Percentiles rank a stretch among this genome's conserved stretches.
Evolutionary conservation across 2,888 invertebrate species (phyloP).

Genomic region (Didymodactylos carnosus): DNA sequence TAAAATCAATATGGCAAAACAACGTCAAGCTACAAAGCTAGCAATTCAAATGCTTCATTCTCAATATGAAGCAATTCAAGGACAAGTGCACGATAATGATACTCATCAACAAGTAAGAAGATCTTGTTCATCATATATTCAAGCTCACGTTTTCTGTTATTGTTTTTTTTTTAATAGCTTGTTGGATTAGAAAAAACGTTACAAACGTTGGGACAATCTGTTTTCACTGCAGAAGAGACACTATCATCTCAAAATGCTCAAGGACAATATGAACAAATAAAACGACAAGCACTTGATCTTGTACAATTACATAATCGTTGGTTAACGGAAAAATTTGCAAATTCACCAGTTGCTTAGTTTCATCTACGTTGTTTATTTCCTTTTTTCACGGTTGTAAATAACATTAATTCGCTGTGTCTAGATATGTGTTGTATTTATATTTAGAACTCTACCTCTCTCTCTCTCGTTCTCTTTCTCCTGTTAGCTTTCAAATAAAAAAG

Average conservation of each 20-base stretch:
- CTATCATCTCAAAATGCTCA: slow-evolving; percentile 2
- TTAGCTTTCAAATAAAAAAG: too few species aligned
- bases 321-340: slow-evolving; percentile 1
- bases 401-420: too few species aligned
- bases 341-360: background rate
- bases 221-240: slow-evolving; percentile 1
- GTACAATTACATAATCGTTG: slow-evolving; percentile 8
- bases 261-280: slow-evolving; percentile 8
- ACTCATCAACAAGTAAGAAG: slow-evolving; percentile 11
- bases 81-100: slow-evolving; percentile 8
- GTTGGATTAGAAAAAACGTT: slow-evolving; percentile 10
- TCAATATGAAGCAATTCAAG: slow-evolving; percentile 11
- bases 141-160: background rate
- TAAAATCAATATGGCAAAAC: slow-evolving; percentile 5
- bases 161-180: background rate
- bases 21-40: background rate
- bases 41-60: slow-evolving; percentile 4
- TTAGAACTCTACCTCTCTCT: too few species aligned
- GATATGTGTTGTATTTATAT: too few species aligned
- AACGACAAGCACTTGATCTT: slow-evolving; percentile 5
- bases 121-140: background rate
- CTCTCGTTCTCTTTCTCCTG: too few species aligned
- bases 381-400: too few species aligned
- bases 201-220: slow-evolving; percentile 6
- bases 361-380: too few species aligned